Evolutionary conservation across 2,113 vertebrate genomes (phyloP), one percentile per base, ranked within the genome.

Genomic region (Brachirus orientalis): DNA sequence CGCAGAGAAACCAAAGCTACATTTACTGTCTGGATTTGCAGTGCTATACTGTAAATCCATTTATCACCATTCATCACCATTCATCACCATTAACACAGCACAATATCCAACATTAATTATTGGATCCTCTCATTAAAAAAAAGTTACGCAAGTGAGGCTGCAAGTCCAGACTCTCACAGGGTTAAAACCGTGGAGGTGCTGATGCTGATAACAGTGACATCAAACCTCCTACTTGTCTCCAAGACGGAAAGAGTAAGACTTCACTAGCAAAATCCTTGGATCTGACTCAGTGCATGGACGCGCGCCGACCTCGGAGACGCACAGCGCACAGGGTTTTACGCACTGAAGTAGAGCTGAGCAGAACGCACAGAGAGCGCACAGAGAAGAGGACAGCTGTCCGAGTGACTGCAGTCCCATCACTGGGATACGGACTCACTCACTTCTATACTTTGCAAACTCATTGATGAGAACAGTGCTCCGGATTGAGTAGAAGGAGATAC

Each of bases 221-320:
- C 72, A 38, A 75, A 54, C 28, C 53, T 66, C 59, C 62, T 51
- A 57, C 66, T 77, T 65, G 63, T 74, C 46, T 73, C 52, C 37
- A 37, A 22, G 57, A 71, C 41, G 54, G 51, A 61, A 76, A 43
- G 68, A 63, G 75, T 40, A n/a, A 70, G 72, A 56, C 66, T 65
- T 69, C 65, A 72, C 10, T 41, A 45, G 52, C 5, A 63, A 28
- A 53, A 48, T 78, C 40, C 71, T 52, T 35, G 35, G 53, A 44
- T 72, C 44, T 72, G 72, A 45, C 56, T 68, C 79, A 57, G 40
- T 28, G 47, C 69, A 19, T 69, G 52, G 68, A 75, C 73, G 79
- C 84, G 84, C 82, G 50, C 72, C 66, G 77, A 79, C 54, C 85
- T 81, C 52, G 80, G 80, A 77, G 75, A 75, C 83, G 80, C 80